These are phyloP conservation scores for Hypotaenidia okinawae DNA, from an alignment of 2,797 vertebrate genomes.

Conservation along the genomic window DNA sequence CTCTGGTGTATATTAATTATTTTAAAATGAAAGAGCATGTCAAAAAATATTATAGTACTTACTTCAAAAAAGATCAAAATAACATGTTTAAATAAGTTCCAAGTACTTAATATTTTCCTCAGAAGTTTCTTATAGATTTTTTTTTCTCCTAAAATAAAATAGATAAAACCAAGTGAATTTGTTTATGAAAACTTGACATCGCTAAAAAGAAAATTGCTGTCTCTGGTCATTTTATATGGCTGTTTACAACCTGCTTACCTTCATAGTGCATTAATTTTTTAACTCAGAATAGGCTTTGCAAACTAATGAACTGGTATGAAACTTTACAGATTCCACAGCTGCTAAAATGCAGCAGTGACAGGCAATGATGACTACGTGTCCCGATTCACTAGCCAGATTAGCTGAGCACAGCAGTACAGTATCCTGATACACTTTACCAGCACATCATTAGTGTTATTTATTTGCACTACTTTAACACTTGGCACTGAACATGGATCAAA, in stretches of 20 bases:
- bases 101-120: not conserved
- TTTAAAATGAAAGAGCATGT: not conserved
- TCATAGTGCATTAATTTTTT: not conserved
- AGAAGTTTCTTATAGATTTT: not conserved
- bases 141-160: not conserved
- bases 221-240: not conserved
- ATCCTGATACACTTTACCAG: not conserved
- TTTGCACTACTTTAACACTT: not conserved
- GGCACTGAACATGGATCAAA: conserved; percentile 1
- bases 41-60: not conserved
- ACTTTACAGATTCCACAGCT: not conserved
- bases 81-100: not conserved
- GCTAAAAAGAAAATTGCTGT: not conserved
- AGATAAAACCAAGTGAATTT: too few relatives aligned
- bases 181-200: not conserved
- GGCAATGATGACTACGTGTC: not conserved
- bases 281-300: not conserved
- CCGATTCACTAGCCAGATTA: not conserved
- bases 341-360: not conserved
- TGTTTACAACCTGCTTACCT: not conserved
- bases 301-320: not conserved
- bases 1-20: not conserved
- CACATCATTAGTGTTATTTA: conserved; percentile 40
- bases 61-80: not conserved
- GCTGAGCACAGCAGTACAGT: not conserved